Evolutionary conservation across 1,140 invertebrate species (phyloP), one percentile per base, ranked within the genome.

Genomic region (Sminthurinus signatus): DNA sequence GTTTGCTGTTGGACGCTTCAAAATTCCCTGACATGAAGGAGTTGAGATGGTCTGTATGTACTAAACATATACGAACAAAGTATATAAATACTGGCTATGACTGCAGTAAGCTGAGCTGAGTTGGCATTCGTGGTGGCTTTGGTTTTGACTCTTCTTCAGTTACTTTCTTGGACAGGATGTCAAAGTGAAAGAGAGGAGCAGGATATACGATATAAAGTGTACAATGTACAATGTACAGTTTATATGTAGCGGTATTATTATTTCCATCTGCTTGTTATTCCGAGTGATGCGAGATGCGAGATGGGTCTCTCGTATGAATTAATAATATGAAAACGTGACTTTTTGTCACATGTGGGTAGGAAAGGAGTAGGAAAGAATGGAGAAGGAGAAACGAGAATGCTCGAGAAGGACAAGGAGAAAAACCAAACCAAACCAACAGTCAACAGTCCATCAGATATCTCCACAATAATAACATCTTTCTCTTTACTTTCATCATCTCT

Each of bases 241-340:
- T n/a, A n/a, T n/a, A n/a, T n/a, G n/a, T 1, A 36, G 32, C 17
- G 27, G 48, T 29, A 63, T 56, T 63, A 56, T 63, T 56, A 56
- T 63, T 56, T 63, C 61, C 52, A 56, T 63, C 61, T 63, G 61
- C 52, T 63, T 64, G 62, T 58, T 58, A 64, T 64, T 64, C 55
- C 27, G 25, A 36, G 42, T 58, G 59, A 58, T 64, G 43, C 27
- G 25, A 39, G 55, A 39, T 48, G 2, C 12, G 55, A 59, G 43
- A 48, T 58, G 32, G 60, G 55, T 27, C 31, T 23, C 25, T 0
- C 60, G 36, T 62, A 67, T 67, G 65, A 67, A 67, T 67, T 67
- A 67, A 67, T 67, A 67, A 67, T 62, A 60, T 56, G 58, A 62
- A 57, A 58, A 67, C 60, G 65, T 67, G 65, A 67, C 65, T 58